phyloP scores from a whole-genome alignment of 2,888 invertebrate species.

The Metacarcinus magister region DNA sequence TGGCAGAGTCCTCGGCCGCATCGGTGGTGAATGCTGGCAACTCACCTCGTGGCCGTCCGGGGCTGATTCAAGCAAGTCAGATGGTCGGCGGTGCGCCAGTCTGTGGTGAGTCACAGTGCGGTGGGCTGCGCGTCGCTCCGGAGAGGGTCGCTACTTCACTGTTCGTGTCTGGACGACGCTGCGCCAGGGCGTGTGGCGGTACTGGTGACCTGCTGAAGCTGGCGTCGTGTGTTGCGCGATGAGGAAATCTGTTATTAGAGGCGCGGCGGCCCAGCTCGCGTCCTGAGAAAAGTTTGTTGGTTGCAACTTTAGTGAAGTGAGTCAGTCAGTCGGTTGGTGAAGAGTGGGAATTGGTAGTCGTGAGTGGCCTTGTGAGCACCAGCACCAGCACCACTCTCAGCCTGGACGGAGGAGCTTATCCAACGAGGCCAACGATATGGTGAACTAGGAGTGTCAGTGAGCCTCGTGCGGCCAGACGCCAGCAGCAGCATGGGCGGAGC shows the following conservation, averaged over 20 bases:
- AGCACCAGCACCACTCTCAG: neutral
- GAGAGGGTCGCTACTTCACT: conserved; percentile 46
- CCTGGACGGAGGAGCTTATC: conserved; percentile 46
- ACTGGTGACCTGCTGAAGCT: conserved; percentile 38
- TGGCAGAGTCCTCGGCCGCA: neutral
- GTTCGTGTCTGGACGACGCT: conserved; percentile 38
- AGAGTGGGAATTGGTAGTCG: neutral
- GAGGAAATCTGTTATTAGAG: conserved; percentile 37
- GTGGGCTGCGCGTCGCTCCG: conserved; percentile 65
- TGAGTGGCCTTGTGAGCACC: conserved; percentile 31
- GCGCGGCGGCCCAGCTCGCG: conserved; percentile 49
- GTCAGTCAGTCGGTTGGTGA: conserved; percentile 37
- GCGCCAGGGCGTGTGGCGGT: conserved; percentile 9
- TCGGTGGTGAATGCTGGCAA: conserved; percentile 55
- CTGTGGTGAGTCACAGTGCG: conserved; percentile 69
- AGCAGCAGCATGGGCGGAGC: conserved; percentile 61
- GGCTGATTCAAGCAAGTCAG: conserved; percentile 70
- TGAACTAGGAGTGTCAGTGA: neutral
- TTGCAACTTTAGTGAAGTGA: conserved; percentile 52
- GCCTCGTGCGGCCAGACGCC: conserved; percentile 53
- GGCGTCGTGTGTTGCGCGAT: conserved; percentile 10
- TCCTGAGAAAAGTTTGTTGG: conserved; percentile 53
- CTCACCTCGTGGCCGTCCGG: conserved; percentile 67
- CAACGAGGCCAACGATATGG: neutral
- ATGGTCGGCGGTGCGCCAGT: conserved; percentile 50